Conservation (phyloP, 2,113 vertebrate species). For the Scartelaos histophorus region DNA sequence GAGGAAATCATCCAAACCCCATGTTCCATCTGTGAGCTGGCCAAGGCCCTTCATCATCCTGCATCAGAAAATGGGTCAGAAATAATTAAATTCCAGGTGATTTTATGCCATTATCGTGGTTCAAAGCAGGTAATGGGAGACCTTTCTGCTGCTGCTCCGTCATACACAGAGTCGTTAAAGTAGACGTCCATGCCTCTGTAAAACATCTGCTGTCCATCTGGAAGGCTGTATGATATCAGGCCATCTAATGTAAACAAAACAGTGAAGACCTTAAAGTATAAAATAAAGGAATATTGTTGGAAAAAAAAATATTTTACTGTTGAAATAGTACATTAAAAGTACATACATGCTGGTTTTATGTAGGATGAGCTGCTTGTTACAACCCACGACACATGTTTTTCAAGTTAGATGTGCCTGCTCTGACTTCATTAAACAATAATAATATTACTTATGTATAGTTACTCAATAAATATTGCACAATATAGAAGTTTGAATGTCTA, state of each 20-base stretch:
- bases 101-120: neutral
- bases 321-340: neutral
- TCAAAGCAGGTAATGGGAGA: constrained; percentile 50
- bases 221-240: constrained; percentile 89
- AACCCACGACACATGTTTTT: neutral
- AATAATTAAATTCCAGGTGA: neutral
- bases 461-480: neutral
- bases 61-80: neutral
- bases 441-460: no score
- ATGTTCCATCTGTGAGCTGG: constrained; percentile 91
- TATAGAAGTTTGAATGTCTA: neutral
- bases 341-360: neutral
- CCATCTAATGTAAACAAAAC: constrained; percentile 79
- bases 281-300: neutral
- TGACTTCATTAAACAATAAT: no score
- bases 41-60: constrained; percentile 93
- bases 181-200: constrained; percentile 84
- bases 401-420: neutral
- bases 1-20: constrained; percentile 91
- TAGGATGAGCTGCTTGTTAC: neutral
- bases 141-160: constrained; percentile 87
- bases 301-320: no score
- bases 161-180: constrained; percentile 94
- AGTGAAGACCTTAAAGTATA: neutral
- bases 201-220: constrained; percentile 87